Percentiles rank a stretch among this genome's conserved stretches.
phyloP scores from a whole-genome alignment of 2,888 invertebrate species.

The Drosophila mulleri region DNA sequence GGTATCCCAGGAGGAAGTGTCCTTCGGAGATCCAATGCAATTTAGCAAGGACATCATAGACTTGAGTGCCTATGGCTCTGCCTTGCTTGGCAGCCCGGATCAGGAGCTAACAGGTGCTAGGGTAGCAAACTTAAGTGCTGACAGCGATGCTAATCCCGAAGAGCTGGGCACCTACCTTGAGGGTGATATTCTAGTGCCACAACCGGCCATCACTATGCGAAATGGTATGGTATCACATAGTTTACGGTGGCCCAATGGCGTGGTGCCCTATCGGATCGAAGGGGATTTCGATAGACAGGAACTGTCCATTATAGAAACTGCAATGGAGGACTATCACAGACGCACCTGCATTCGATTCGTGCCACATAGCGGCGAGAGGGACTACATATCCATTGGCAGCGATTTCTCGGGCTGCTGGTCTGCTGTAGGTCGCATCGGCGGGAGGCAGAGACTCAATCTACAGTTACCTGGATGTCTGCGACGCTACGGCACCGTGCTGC shows the following conservation, averaged over 20 bases:
- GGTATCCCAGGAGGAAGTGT: slow-evolving; percentile 36
- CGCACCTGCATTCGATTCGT: slow-evolving; percentile 91
- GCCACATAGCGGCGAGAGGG: slow-evolving; percentile 87
- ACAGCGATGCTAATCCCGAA: slow-evolving; percentile 88
- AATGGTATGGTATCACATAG: slow-evolving; percentile 88
- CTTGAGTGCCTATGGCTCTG: slow-evolving; percentile 86
- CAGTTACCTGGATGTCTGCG: slow-evolving; percentile 90
- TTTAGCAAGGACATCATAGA: slow-evolving; percentile 85
- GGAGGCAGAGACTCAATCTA: slow-evolving; percentile 88
- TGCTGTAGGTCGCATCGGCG: slow-evolving; percentile 90
- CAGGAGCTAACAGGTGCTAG: slow-evolving; percentile 76
- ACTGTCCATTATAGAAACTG: slow-evolving; percentile 87
- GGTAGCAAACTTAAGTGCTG: slow-evolving; percentile 75
- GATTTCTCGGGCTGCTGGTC: slow-evolving; percentile 92
- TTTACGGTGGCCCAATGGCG: slow-evolving; percentile 88
- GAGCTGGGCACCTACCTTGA: slow-evolving; percentile 91
- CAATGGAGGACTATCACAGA: slow-evolving; percentile 91
- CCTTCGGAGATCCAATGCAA: slow-evolving; percentile 32
- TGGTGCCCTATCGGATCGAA: slow-evolving; percentile 89
- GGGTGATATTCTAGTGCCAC: slow-evolving; percentile 91
- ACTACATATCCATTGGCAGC: slow-evolving; percentile 89
- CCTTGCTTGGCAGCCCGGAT: slow-evolving; percentile 87
- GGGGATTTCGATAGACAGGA: slow-evolving; percentile 87
- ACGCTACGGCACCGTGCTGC: slow-evolving; percentile 89
- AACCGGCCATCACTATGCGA: slow-evolving; percentile 47